A percentile compares a stretch with the other conserved stretches of the same genome.
Conservation (phyloP, 2,888 invertebrate species). For the Epistrophella euchroma region DNA sequence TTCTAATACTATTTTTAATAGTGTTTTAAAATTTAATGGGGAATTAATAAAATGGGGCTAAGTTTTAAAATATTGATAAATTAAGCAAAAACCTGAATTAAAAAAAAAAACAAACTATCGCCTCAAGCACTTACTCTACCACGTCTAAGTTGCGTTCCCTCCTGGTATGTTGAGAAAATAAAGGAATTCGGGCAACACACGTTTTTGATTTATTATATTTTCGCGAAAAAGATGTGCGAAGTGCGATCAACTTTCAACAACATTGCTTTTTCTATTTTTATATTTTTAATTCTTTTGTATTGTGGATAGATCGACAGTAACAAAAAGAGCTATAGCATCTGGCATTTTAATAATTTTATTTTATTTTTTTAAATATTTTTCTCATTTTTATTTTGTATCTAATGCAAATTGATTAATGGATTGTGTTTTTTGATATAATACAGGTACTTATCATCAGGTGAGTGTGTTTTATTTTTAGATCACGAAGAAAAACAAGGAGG, state of each 20-base stretch:
- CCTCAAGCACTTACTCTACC: not conserved
- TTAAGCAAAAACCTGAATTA: too few relatives aligned
- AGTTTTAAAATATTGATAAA: too few relatives aligned
- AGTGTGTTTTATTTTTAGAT: not conserved
- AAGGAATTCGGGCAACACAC: not conserved
- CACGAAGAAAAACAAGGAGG: too few relatives aligned
- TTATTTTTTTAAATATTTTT: not conserved
- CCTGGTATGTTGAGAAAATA: not conserved
- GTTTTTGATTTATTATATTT: constrained; percentile 27
- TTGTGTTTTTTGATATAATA: not conserved
- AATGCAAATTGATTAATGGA: constrained; percentile 1
- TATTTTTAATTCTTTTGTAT: constrained; percentile 20
- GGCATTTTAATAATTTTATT: not conserved
- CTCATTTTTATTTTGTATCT: not conserved
- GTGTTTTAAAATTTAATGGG: too few relatives aligned
- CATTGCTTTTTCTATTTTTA: constrained; percentile 10
- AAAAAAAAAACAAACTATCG: not conserved
- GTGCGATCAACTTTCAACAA: constrained; percentile 21
- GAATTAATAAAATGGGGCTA: too few relatives aligned
- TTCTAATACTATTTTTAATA: too few relatives aligned
- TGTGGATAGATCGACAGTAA: not conserved
- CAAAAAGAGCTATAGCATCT: not conserved
- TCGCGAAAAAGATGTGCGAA: constrained; percentile 18
- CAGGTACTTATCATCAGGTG: not conserved
- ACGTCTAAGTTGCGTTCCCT: not conserved